These are phyloP conservation scores for Hypselothyrea guttata DNA, from an alignment of 2,888 invertebrate species.

Conservation along the genomic window DNA sequence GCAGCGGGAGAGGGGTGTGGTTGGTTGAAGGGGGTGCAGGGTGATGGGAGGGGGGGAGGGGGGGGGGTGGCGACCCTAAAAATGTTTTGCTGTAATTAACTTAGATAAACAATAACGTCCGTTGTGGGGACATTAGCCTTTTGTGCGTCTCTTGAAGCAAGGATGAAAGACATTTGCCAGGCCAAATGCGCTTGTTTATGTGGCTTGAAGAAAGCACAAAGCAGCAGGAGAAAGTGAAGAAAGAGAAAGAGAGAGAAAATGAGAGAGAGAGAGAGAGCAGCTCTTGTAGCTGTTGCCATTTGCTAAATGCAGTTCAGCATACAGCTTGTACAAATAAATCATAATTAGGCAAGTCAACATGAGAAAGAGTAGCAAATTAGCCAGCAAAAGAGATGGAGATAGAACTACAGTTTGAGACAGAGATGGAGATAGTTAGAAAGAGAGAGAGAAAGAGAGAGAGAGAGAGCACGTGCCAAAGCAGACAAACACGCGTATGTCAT, in stretches of 20 bases:
- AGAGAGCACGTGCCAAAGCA: too few relatives aligned
- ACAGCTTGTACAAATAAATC: constrained; percentile 66
- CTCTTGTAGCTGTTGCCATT: constrained; percentile 10
- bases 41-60: too few relatives aligned
- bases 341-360: constrained; percentile 71
- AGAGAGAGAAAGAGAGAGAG: not conserved
- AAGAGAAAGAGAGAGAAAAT: not conserved
- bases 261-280: not conserved
- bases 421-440: not conserved
- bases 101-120: constrained; percentile 66
- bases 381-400: constrained; percentile 12
- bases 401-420: constrained; percentile 3
- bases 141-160: constrained; percentile 23
- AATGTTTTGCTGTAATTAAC: constrained; percentile 77
- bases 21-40: too few relatives aligned
- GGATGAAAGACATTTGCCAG: constrained; percentile 25
- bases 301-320: constrained; percentile 48
- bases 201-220: not conserved
- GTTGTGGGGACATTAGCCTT: constrained; percentile 56
- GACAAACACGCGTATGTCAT: too few relatives aligned
- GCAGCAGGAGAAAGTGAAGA: not conserved
- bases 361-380: too few relatives aligned
- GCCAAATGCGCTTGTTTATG: constrained; percentile 30
- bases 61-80: constrained; percentile 48
- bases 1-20: not conserved